These are phyloP conservation scores for Eulithis testata DNA, from an alignment of 2,888 invertebrate species.

Conservation along the genomic window DNA sequence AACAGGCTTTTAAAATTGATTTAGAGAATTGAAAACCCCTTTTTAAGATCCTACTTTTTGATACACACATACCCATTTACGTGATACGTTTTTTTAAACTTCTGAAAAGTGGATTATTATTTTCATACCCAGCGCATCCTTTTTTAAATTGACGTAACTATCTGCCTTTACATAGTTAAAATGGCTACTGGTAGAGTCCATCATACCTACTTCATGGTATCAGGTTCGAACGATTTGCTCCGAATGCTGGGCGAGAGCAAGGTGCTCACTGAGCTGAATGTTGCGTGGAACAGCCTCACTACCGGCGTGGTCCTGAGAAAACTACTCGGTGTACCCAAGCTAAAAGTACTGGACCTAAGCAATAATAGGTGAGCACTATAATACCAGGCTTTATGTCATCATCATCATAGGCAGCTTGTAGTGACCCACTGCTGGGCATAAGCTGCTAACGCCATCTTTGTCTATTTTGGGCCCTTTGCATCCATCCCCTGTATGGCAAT, in stretches of 20 bases:
- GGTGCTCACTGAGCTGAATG: slow-evolving; percentile 46
- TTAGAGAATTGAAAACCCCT: neutral
- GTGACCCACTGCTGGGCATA: too few species aligned
- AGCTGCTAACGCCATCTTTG: too few species aligned
- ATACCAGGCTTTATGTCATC: too few species aligned
- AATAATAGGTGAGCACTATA: slow-evolving; percentile 32
- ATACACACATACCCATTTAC: too few species aligned
- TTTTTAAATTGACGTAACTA: neutral
- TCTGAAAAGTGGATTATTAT: too few species aligned
- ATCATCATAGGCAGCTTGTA: too few species aligned
- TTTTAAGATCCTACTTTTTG: neutral
- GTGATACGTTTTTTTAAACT: too few species aligned
- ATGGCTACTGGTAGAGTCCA: too few species aligned
- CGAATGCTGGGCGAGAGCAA: slow-evolving; percentile 40
- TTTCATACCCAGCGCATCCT: too few species aligned
- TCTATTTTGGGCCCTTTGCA: too few species aligned
- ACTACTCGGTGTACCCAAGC: slow-evolving; percentile 39
- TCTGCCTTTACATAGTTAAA: neutral
- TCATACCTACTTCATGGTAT: neutral
- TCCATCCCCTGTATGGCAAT: too few species aligned
- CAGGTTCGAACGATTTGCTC: slow-evolving; percentile 25
- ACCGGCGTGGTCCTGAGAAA: slow-evolving; percentile 36
- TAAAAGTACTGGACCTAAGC: slow-evolving; percentile 47
- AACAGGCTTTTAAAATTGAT: slow-evolving; percentile 4
- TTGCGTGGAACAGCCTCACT: slow-evolving; percentile 48